These are phyloP conservation scores for Pogonomyrmex barbatus DNA, from an alignment of 1,140 invertebrate genomes.

Conservation along the genomic window DNA sequence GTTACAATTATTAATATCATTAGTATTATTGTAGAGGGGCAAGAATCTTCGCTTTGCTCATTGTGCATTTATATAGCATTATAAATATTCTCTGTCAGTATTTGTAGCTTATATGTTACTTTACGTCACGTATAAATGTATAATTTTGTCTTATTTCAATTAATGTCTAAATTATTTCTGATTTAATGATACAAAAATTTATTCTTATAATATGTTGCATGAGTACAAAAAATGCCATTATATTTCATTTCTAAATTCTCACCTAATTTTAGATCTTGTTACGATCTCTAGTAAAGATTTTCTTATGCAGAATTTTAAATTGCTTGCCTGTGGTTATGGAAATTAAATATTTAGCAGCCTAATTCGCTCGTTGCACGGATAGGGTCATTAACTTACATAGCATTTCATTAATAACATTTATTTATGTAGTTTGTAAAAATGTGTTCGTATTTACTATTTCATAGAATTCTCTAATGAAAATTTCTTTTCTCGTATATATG, in stretches of 20 bases:
- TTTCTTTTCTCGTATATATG: not conserved
- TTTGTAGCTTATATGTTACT: constrained; percentile 53
- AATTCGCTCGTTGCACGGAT: constrained; percentile 78
- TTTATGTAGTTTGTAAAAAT: constrained; percentile 14
- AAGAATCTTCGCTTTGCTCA: constrained; percentile 57
- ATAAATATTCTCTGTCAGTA: constrained; percentile 33
- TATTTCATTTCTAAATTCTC: constrained; percentile 70
- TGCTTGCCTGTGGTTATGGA: constrained; percentile 76
- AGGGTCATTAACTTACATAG: constrained; percentile 39
- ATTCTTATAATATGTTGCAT: constrained; percentile 55
- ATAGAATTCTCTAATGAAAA: constrained; percentile 18
- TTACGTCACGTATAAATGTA: constrained; percentile 46
- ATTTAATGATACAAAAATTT: constrained; percentile 36
- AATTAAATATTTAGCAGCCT: constrained; percentile 78
- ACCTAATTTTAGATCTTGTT: constrained; percentile 60
- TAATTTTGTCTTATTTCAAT: constrained; percentile 24
- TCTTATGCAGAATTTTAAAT: constrained; percentile 66
- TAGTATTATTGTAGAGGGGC: constrained; percentile 44
- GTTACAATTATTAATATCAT: constrained; percentile 18
- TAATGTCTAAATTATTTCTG: constrained; percentile 31
- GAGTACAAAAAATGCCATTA: constrained; percentile 69
- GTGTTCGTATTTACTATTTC: not conserved
- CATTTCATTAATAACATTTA: constrained; percentile 5
- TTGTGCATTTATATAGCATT: constrained; percentile 26
- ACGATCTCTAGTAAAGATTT: constrained; percentile 32